Conservation (phyloP, 2,797 vertebrate genomes). For the Hippoglossus hippoglossus region DNA sequence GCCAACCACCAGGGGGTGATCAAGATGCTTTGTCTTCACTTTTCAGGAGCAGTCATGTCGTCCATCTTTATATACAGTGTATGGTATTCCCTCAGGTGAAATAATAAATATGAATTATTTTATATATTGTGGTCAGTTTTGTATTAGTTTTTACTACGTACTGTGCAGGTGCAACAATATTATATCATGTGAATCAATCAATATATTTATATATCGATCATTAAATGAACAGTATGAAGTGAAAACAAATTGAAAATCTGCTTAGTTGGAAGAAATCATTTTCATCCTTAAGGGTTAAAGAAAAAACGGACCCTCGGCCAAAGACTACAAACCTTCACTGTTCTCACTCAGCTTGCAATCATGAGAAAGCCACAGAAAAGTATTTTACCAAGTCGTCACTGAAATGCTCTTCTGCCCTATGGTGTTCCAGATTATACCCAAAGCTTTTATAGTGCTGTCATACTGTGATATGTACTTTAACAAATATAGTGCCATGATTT, state of each 20-base stretch:
- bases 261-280: slow-evolving; percentile 5
- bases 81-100: neutral
- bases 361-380: neutral
- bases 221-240: neutral
- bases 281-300: neutral
- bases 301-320: neutral
- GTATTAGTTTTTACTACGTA: too few species aligned
- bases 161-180: neutral
- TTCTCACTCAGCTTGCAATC: slow-evolving; percentile 1
- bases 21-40: too few species aligned
- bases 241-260: neutral
- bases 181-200: neutral
- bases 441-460: neutral
- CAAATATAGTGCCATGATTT: neutral
- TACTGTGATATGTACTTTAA: neutral
- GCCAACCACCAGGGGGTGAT: too few species aligned
- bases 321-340: neutral
- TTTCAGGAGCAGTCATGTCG: too few species aligned
- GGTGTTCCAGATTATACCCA: neutral
- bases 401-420: neutral
- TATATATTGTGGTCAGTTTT: too few species aligned
- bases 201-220: neutral
- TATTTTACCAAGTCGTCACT: neutral
- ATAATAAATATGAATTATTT: too few species aligned
- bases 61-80: too few species aligned